phyloP scores from a whole-genome alignment of 2,888 invertebrate species.

The Diadegma fenestrale region DNA sequence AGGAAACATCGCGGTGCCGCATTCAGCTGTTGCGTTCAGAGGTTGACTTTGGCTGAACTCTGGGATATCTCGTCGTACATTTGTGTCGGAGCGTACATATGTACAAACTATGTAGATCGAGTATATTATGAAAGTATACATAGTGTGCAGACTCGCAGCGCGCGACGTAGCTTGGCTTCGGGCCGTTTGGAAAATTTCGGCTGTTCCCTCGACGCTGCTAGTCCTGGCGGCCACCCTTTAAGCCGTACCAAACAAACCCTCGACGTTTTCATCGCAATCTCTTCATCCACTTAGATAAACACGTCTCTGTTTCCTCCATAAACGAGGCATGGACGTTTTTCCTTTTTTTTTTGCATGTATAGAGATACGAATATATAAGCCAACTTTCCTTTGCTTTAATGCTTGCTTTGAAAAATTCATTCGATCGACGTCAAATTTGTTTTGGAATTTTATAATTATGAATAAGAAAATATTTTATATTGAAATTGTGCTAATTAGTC shows the following conservation, averaged over 20 bases:
- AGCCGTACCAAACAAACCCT: conserved; percentile 42
- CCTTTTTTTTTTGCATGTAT: background rate
- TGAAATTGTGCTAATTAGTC: too few species aligned
- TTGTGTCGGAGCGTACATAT: background rate
- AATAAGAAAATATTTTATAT: too few species aligned
- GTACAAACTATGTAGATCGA: background rate
- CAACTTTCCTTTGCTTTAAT: conserved; percentile 19
- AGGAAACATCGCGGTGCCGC: conserved; percentile 15
- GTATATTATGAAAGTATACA: conserved; percentile 23
- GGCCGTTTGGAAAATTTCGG: conserved; percentile 62
- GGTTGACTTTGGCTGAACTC: conserved; percentile 34
- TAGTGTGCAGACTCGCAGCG: conserved; percentile 8
- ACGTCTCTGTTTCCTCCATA: background rate
- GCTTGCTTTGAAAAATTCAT: conserved; percentile 75
- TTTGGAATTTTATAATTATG: too few species aligned
- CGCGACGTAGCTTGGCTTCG: conserved; percentile 55
- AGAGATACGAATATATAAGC: conserved; percentile 10
- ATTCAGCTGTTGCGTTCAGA: conserved; percentile 57
- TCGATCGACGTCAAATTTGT: conserved; percentile 50
- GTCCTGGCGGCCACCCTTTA: conserved; percentile 31
- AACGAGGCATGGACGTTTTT: background rate
- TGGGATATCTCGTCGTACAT: conserved; percentile 24
- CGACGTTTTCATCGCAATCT: conserved; percentile 10
- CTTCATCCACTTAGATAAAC: conserved; percentile 9
- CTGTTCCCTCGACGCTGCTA: conserved; percentile 53